Conservation (phyloP, 1,140 invertebrate species). For the Maniola jurtina region DNA sequence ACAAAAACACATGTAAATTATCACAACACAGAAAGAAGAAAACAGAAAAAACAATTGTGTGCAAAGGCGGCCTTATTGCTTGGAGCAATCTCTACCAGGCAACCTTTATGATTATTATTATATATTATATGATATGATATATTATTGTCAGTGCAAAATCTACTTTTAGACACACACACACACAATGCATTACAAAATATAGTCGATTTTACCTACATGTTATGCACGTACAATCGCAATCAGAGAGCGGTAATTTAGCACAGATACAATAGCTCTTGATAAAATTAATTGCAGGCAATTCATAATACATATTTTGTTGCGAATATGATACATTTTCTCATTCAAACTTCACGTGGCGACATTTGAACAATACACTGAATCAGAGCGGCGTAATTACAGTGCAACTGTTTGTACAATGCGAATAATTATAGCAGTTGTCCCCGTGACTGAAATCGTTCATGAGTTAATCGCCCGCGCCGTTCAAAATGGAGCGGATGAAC, state of each 20-base stretch:
- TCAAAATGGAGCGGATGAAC: slow-evolving; percentile 54
- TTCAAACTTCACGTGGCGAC: slow-evolving; percentile 47
- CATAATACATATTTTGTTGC: slow-evolving; percentile 38
- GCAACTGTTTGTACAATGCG: slow-evolving; percentile 71
- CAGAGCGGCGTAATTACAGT: slow-evolving; percentile 65
- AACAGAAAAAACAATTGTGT: no score
- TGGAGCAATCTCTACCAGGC: no score
- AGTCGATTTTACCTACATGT: neutral
- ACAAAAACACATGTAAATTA: no score
- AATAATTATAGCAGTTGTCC: slow-evolving; percentile 62
- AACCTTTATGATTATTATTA: no score
- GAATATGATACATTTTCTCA: slow-evolving; percentile 51
- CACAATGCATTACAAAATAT: no score
- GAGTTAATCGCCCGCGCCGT: slow-evolving; percentile 46
- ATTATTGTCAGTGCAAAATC: neutral
- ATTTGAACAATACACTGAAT: slow-evolving; percentile 73
- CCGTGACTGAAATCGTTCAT: slow-evolving; percentile 64
- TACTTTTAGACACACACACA: no score
- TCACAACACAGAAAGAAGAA: no score
- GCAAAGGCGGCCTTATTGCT: no score
- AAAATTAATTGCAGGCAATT: slow-evolving; percentile 43
- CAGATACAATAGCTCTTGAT: slow-evolving; percentile 27
- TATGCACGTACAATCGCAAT: slow-evolving; percentile 16
- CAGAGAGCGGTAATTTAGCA: slow-evolving; percentile 27
- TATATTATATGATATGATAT: no score